Evolutionary conservation across 2,797 vertebrate species (phyloP).

Genomic region (Macrochelys suwanniensis): DNA sequence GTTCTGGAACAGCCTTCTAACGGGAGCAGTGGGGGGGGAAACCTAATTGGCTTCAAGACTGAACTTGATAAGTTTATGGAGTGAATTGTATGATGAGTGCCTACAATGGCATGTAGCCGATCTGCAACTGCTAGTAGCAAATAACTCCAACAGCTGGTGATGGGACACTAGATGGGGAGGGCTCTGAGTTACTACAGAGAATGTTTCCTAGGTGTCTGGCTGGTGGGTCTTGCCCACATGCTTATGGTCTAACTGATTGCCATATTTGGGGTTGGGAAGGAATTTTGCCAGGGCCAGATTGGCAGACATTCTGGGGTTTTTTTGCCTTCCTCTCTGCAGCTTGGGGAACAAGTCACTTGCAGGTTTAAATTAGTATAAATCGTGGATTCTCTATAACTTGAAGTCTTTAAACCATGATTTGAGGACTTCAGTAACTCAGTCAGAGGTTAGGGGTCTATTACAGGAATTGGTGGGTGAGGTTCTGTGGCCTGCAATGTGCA

Average conservation of each 20-base stretch:
- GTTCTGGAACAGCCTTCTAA: no score
- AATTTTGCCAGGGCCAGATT: neutral
- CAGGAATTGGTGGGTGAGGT: no score
- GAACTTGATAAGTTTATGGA: neutral
- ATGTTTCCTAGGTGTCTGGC: neutral
- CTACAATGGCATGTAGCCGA: neutral
- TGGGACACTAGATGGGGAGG: neutral
- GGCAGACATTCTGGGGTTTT: neutral
- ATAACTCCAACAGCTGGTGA: neutral
- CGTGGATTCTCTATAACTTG: no score
- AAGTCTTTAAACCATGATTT: no score
- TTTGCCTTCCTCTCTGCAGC: neutral
- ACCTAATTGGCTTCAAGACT: neutral
- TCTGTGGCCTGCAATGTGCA: no score
- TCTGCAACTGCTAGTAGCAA: neutral
- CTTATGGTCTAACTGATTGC: neutral
- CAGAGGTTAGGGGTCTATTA: no score
- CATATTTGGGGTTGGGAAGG: neutral
- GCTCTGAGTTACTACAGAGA: neutral
- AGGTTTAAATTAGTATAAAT: neutral
- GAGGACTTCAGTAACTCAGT: no score
- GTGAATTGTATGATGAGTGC: neutral
- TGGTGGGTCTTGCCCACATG: neutral
- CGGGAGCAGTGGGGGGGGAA: neutral
- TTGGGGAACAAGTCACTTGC: neutral